Evolutionary conservation across 2,113 vertebrate genomes (phyloP).

Genomic region (Sinosuthora webbiana): DNA sequence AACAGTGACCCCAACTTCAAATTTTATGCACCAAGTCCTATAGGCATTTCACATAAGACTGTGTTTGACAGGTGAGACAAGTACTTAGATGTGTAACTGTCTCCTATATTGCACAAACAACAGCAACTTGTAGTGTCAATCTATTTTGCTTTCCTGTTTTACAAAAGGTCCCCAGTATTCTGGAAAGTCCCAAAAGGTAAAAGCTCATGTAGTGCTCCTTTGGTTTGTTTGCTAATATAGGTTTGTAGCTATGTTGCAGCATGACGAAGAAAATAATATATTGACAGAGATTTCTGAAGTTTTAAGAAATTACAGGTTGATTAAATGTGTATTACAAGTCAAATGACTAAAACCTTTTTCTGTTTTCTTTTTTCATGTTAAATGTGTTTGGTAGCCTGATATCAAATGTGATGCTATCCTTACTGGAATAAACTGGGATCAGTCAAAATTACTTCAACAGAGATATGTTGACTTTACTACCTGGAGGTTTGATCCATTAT

Average conservation of each 20-base stretch:
- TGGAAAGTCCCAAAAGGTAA: neutral
- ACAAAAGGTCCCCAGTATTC: neutral
- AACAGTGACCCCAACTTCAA: neutral
- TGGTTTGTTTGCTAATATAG: neutral
- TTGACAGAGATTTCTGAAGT: neutral
- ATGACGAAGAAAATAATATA: neutral
- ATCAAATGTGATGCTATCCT: neutral
- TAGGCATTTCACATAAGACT: neutral
- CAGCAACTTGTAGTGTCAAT: neutral
- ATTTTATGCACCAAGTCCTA: neutral
- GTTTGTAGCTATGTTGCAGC: neutral
- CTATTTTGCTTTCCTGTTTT: neutral
- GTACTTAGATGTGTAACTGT: neutral
- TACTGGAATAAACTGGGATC: neutral
- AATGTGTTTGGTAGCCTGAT: neutral
- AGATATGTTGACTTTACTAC: neutral
- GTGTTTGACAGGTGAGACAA: neutral
- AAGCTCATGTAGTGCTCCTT: neutral
- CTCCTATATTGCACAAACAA: neutral
- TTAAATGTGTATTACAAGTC: neutral
- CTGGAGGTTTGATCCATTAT: neutral
- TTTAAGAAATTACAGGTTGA: neutral
- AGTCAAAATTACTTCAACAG: neutral
- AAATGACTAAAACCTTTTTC: neutral
- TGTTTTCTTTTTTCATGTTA: neutral